These are phyloP conservation scores for Macropis europaea DNA, from an alignment of 2,888 invertebrate species.

Conservation along the genomic window DNA sequence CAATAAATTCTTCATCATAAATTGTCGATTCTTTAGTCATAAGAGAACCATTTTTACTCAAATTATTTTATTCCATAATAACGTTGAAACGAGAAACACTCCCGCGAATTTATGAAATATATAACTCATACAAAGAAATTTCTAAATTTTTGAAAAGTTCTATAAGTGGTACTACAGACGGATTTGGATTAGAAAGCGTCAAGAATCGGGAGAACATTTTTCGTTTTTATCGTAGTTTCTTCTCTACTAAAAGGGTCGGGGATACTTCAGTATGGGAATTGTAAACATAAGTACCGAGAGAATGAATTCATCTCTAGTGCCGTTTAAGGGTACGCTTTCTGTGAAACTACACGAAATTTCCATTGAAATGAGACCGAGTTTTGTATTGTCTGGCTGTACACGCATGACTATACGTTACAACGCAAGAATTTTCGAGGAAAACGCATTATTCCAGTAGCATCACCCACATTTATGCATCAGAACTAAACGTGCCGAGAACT, in stretches of 20 bases:
- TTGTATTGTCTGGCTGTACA: neutral
- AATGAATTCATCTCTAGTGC: slow-evolving; percentile 25
- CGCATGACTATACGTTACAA: neutral
- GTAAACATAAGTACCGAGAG: slow-evolving; percentile 8
- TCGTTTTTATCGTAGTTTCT: slow-evolving; percentile 1
- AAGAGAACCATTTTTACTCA: too few species aligned
- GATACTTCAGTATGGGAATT: slow-evolving; percentile 8
- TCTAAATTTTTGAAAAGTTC: neutral
- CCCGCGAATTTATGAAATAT: too few species aligned
- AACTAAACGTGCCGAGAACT: too few species aligned
- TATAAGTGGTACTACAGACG: neutral
- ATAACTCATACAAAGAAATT: too few species aligned
- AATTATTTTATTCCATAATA: too few species aligned
- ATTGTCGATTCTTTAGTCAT: neutral
- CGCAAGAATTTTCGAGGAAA: neutral
- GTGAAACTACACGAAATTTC: slow-evolving; percentile 15
- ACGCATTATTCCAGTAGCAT: neutral
- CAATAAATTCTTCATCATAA: too few species aligned
- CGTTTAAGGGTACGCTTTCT: slow-evolving; percentile 41
- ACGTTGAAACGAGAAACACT: too few species aligned
- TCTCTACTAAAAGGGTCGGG: neutral
- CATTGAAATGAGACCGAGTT: slow-evolving; percentile 6
- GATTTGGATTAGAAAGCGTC: neutral
- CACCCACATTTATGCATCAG: too few species aligned
- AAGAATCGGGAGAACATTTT: neutral